Percentiles rank a stretch among this genome's conserved stretches.
These are phyloP conservation scores for Oxyura jamaicensis DNA, from an alignment of 2,113 vertebrate species.

Conservation along the genomic window DNA sequence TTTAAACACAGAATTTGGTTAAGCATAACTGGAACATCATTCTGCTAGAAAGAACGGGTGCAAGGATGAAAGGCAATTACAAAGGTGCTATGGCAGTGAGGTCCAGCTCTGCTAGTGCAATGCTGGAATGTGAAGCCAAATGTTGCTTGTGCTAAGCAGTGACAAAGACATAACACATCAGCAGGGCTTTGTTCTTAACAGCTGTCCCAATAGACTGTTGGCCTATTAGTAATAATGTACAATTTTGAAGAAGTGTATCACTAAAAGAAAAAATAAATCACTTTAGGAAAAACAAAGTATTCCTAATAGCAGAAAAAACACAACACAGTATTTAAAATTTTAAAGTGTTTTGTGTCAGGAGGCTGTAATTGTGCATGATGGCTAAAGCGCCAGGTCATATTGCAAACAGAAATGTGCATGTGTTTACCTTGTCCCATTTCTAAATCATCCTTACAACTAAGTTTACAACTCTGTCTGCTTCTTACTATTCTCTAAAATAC, in stretches of 20 bases:
- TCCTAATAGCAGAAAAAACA: not conserved
- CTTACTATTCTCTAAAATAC: not conserved
- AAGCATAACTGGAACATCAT: not conserved
- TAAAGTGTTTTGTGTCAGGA: not conserved
- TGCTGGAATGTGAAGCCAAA: not conserved
- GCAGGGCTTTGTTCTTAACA: not conserved
- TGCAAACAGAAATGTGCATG: not conserved
- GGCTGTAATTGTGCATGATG: not conserved
- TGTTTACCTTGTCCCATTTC: not conserved
- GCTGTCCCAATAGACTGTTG: not conserved
- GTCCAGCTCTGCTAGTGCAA: not conserved
- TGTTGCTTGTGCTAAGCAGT: not conserved
- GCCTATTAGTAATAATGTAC: not conserved
- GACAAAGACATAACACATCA: not conserved
- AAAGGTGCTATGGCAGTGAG: not conserved
- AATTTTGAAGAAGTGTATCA: not conserved
- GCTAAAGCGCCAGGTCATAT: not conserved
- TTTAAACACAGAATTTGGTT: constrained; percentile 60
- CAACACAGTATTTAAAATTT: not conserved
- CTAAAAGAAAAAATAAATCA: not conserved
- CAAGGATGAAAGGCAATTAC: not conserved
- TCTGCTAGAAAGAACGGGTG: not conserved
- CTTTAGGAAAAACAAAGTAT: not conserved
- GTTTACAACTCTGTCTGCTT: not conserved
- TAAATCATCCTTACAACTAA: not conserved